Percentiles rank a stretch among this genome's conserved stretches.
These are phyloP conservation scores for Aphaenogaster ashmeadi DNA, from an alignment of 1,140 invertebrate genomes.

Conservation along the genomic window DNA sequence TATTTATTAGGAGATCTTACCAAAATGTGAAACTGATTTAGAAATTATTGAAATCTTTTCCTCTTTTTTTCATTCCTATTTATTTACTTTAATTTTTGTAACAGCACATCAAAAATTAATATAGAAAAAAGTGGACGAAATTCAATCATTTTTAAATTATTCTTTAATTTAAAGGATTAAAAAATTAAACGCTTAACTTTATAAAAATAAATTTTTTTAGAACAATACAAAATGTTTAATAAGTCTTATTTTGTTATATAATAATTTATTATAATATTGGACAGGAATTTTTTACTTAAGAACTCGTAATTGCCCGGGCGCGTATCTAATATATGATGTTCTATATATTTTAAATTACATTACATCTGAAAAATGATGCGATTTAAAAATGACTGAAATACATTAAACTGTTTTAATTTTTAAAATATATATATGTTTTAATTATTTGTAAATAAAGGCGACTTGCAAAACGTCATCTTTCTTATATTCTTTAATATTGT, in stretches of 20 bases:
- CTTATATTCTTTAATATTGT: background rate
- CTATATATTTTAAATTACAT: background rate
- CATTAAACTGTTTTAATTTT: background rate
- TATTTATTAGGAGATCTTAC: background rate
- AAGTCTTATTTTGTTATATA: background rate
- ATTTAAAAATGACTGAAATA: background rate
- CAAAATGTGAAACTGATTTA: background rate
- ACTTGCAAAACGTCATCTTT: background rate
- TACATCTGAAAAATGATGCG: background rate
- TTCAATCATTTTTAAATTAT: background rate
- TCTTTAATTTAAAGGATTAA: background rate
- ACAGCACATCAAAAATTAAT: background rate
- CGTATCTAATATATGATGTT: background rate
- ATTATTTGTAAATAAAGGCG: background rate
- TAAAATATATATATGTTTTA: background rate
- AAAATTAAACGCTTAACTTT: background rate
- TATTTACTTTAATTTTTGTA: constrained; percentile 9
- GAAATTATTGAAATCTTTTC: background rate
- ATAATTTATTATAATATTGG: constrained; percentile 5
- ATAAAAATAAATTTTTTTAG: background rate
- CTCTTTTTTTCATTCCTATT: background rate
- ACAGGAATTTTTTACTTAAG: background rate
- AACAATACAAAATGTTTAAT: background rate
- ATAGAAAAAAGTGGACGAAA: background rate
- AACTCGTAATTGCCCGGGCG: no score